Percentiles rank a stretch among this genome's conserved stretches.
Conservation (phyloP, 2,888 invertebrate genomes). For the Buathra laborator region DNA sequence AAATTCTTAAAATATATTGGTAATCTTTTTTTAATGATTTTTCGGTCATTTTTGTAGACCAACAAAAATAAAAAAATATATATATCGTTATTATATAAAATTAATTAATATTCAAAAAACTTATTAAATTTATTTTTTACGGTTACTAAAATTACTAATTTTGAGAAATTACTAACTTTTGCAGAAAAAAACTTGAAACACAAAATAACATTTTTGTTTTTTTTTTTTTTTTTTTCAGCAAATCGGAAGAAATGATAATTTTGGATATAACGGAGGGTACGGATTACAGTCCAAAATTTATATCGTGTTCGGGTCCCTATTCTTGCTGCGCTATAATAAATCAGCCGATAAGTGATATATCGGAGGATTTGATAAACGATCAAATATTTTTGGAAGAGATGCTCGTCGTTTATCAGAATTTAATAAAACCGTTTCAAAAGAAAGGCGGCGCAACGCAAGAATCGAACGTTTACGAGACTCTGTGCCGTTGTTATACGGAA, state of each 20-base stretch:
- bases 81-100: too few species aligned
- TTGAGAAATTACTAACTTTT: too few species aligned
- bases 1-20: too few species aligned
- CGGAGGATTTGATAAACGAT: slow-evolving; percentile 87
- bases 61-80: too few species aligned
- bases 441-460: slow-evolving; percentile 87
- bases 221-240: slow-evolving; percentile 67
- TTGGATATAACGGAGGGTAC: slow-evolving; percentile 71
- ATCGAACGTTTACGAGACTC: slow-evolving; percentile 88
- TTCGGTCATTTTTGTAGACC: too few species aligned
- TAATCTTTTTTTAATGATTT: too few species aligned
- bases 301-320: slow-evolving; percentile 81
- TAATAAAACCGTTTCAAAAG: slow-evolving; percentile 89
- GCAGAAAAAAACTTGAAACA: too few species aligned
- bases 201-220: not conserved
- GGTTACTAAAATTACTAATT: not conserved
- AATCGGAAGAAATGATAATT: slow-evolving; percentile 74
- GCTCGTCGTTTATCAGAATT: slow-evolving; percentile 88
- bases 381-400: slow-evolving; percentile 91
- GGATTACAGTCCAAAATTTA: slow-evolving; percentile 72
- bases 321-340: slow-evolving; percentile 81
- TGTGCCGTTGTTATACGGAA: slow-evolving; percentile 90
- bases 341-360: slow-evolving; percentile 76
- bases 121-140: too few species aligned
- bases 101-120: too few species aligned